Base-by-base conservation (phyloP, 2,888 invertebrate genomes). In the Polydrusus tereticollis region DNA sequence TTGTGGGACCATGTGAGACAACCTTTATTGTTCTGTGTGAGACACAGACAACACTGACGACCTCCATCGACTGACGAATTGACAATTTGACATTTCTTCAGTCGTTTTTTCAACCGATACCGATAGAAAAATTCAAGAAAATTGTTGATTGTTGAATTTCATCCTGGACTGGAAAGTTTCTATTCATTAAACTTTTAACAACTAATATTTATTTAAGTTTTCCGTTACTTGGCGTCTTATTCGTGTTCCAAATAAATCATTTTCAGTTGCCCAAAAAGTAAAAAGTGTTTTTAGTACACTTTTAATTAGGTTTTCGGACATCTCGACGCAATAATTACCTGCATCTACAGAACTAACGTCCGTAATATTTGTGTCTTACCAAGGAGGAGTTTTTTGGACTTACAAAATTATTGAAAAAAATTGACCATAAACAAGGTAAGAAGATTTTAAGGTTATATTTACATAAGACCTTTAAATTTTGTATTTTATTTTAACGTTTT, bases 401-500 rank as follows among this genome's bases (percentile, higher is more conserved):
- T 36, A n/a, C 3, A 41, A 16, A 16, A 1, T 7, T 16, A 3
- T 16, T 6, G 6, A 41, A 41, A 47, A 23, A 47, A 47, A 0
- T 12, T 45, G 20, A 4, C 47, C 8, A 47, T 0, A 47, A 23
- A 21, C 1, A 23, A 47, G 29, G 52, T 29, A 29, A 29, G 29
- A 12, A 5, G 8, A 5, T 4, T 52, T 52, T 52, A 21, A 60
- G 60, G 60, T 60, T 60, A 60, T 60, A 43, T 60, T 60, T 60
- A 60, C 60, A 60, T 60, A 60, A 60, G 20, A 23, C 43, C 60
- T 43, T 60, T 60, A 60, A 45, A 36, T 41, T 43, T 60, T 60
- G 14, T 23, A n/a, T n/a, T 12, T 36, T 36, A 5, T 36, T 36
- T 36, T n/a, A 33, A 10, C 8, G 10, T 33, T 33, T 1, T 33